These are phyloP conservation scores for Calliphora vomitoria DNA, from an alignment of 2,888 invertebrate species.

Conservation along the genomic window DNA sequence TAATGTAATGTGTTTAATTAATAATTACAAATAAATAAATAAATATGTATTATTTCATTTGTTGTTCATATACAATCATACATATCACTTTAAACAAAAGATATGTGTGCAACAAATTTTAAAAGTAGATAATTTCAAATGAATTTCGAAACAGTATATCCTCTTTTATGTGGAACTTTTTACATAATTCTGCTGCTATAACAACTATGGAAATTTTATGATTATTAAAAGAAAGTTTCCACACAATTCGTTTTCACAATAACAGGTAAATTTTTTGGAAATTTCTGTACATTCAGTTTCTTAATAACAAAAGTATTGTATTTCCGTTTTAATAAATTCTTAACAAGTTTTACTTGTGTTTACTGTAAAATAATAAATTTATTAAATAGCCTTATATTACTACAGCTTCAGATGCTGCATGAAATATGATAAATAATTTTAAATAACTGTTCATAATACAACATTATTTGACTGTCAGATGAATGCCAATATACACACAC, in stretches of 20 bases:
- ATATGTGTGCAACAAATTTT: too few relatives aligned
- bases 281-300: too few relatives aligned
- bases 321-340: too few relatives aligned
- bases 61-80: background rate
- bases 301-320: too few relatives aligned
- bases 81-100: background rate
- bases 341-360: background rate
- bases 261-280: too few relatives aligned
- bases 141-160: too few relatives aligned
- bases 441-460: background rate
- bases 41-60: background rate
- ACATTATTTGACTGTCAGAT: background rate
- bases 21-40: background rate
- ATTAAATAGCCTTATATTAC: background rate
- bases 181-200: too few relatives aligned
- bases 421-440: background rate
- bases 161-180: too few relatives aligned
- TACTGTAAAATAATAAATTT: background rate
- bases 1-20: background rate
- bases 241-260: too few relatives aligned
- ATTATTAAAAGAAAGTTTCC: too few relatives aligned
- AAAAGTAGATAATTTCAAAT: too few relatives aligned
- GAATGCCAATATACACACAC: background rate
- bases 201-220: too few relatives aligned
- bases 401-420: background rate